Evolutionary conservation across 2,888 invertebrate species (phyloP).

Genomic region (Pantelozetes paolii): DNA sequence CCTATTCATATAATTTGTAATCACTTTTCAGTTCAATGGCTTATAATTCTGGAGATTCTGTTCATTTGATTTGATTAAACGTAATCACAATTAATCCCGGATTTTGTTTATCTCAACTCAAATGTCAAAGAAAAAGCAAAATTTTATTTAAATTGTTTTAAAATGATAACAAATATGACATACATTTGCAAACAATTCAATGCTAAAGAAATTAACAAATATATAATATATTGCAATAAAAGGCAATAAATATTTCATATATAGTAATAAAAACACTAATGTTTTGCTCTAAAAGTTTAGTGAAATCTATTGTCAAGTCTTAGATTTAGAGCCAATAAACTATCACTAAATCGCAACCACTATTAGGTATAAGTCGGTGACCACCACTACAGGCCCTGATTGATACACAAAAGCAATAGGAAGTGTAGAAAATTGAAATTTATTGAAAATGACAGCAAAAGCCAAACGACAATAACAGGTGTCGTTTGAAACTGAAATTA

Average conservation of each 20-base stretch:
- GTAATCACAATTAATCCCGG: neutral
- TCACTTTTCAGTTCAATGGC: constrained; percentile 14
- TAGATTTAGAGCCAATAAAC: neutral
- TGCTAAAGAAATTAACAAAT: no score
- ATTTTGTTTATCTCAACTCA: no score
- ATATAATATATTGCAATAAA: neutral
- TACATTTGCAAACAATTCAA: no score
- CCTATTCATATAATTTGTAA: neutral
- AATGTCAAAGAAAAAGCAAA: no score
- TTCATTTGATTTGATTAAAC: constrained; percentile 2
- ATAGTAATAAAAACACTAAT: no score
- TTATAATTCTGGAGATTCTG: neutral
- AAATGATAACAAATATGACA: no score
- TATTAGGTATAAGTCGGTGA: neutral
- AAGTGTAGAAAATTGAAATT: neutral
- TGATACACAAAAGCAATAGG: neutral
- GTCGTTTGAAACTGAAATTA: no score
- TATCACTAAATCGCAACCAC: neutral
- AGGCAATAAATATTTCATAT: neutral
- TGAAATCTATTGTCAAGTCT: no score
- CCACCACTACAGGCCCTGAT: neutral
- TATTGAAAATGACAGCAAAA: neutral
- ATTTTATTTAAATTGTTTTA: no score
- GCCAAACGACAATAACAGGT: no score
- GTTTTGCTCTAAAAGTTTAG: no score